Base-by-base conservation (phyloP, 2,797 vertebrate species). In the Peromyscus eremicus region DNA sequence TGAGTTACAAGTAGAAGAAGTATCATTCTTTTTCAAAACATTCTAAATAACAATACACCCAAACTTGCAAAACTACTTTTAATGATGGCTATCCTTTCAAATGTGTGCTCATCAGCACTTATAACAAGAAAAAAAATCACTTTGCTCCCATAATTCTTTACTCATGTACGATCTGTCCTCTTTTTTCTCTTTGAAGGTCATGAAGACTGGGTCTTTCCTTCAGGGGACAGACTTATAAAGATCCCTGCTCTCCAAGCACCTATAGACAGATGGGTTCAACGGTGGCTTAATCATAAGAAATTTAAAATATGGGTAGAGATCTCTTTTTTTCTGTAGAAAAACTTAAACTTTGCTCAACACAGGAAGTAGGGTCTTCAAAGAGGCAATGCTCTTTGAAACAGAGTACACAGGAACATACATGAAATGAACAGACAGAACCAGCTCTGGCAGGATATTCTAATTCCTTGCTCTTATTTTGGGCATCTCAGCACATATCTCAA, bases 331-430 rank as follows among this genome's bases (percentile, higher is more conserved):
- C n/a, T 16, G 66, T 82, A 97, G 46, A 93, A 93, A 94, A 97
- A 76, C 89, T 94, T 93, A n/a, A 97, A 94, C 95, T 96, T 96
- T 94, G 77, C 82, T 97, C 82, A 95, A 94, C 77, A 96, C 95
- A 97, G 96, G 89, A 98, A 97, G 94, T 82, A 82, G 95, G 84
- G 87, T 96, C 91, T 98, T 97, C 96, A 98, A 97, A 98, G 93
- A 95, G 23, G 37, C 92, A 96, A 23, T 0, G 0, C 43, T 89
- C 90, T 97, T 97, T 98, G 96, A 98, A 95, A 94, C 76, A n/a
- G 85, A 81, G 40, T 91, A 89, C 89, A 95, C 80, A 97, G 92
- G 27, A 96, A 97, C 92, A 75, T 40, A 88, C 29, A 92, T 11
- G 77, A 96, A 95, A 88, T 43, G 77, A 96, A 86, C 62, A 79